Evolutionary conservation across 1,140 invertebrate species (phyloP).

Genomic region (Zeugodacus cucurbitae): DNA sequence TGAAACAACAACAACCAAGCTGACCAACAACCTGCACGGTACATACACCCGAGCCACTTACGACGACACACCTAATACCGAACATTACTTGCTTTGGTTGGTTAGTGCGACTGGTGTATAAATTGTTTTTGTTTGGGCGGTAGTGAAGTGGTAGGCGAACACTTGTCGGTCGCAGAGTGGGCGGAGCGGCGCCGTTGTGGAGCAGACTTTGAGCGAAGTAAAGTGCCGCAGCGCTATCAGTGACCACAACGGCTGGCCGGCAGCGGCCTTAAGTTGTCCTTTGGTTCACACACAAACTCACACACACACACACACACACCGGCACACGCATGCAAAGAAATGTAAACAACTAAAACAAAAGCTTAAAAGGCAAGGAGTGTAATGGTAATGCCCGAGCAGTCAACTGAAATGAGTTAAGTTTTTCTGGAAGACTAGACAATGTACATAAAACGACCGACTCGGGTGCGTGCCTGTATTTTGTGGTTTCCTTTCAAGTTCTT

Average conservation of each 20-base stretch:
- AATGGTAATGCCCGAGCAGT: neutral
- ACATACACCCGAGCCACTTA: neutral
- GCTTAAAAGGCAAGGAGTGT: neutral
- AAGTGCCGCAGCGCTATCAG: neutral
- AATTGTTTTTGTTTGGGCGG: neutral
- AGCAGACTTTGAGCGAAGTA: neutral
- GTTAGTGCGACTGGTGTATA: neutral
- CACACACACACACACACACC: neutral
- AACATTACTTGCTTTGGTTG: neutral
- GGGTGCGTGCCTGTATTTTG: neutral
- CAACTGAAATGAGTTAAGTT: constrained; percentile 3
- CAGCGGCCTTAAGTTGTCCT: neutral
- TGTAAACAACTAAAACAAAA: neutral
- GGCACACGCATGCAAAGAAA: neutral
- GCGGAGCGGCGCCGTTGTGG: neutral
- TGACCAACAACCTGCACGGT: neutral
- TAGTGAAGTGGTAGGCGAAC: neutral
- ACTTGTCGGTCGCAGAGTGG: neutral
- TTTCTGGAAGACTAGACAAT: neutral
- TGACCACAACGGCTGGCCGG: neutral
- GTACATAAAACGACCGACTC: neutral
- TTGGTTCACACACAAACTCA: neutral
- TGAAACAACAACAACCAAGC: neutral
- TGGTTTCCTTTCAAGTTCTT: constrained; percentile 29
- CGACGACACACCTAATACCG: neutral